phyloP scores from a whole-genome alignment of 2,888 invertebrate genomes.

The Orthosia gothica region DNA sequence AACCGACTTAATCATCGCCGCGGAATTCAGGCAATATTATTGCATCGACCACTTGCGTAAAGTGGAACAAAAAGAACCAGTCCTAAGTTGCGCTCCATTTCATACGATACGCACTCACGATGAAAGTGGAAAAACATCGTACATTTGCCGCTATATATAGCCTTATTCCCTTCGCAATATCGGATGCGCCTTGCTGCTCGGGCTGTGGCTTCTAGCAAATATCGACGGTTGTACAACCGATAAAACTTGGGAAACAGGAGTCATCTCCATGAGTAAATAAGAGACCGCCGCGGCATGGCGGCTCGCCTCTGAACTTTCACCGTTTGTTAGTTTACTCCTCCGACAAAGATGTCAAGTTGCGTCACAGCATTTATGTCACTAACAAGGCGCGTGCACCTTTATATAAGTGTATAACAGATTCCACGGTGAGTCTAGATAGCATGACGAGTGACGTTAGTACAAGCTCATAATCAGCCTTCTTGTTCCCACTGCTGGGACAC shows the following conservation, averaged over 20 bases:
- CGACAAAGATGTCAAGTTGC: constrained; percentile 81
- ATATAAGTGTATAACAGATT: constrained; percentile 72
- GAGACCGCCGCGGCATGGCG: constrained; percentile 43
- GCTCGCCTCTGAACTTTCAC: constrained; percentile 85
- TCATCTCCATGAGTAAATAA: constrained; percentile 57
- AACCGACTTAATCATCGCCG: constrained; percentile 84
- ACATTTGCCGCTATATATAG: constrained; percentile 54
- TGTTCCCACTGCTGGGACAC: too few relatives aligned
- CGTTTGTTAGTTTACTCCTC: constrained; percentile 82
- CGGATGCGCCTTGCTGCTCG: constrained; percentile 36
- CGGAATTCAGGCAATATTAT: constrained; percentile 85
- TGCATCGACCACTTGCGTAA: constrained; percentile 88
- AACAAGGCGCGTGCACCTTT: constrained; percentile 73
- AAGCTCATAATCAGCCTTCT: too few relatives aligned
- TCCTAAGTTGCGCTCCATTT: constrained; percentile 86
- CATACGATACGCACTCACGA: constrained; percentile 75
- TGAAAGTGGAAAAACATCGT: constrained; percentile 75
- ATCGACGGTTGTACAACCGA: constrained; percentile 55
- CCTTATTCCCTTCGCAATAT: constrained; percentile 63
- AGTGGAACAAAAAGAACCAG: constrained; percentile 83
- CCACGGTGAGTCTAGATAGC: constrained; percentile 40
- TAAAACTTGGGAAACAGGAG: constrained; percentile 56
- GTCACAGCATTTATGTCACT: constrained; percentile 78
- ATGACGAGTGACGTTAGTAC: constrained; percentile 21
- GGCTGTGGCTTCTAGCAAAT: constrained; percentile 34